Evolutionary conservation across 1,140 invertebrate genomes (phyloP).

Genomic region (Magallana gigas): DNA sequence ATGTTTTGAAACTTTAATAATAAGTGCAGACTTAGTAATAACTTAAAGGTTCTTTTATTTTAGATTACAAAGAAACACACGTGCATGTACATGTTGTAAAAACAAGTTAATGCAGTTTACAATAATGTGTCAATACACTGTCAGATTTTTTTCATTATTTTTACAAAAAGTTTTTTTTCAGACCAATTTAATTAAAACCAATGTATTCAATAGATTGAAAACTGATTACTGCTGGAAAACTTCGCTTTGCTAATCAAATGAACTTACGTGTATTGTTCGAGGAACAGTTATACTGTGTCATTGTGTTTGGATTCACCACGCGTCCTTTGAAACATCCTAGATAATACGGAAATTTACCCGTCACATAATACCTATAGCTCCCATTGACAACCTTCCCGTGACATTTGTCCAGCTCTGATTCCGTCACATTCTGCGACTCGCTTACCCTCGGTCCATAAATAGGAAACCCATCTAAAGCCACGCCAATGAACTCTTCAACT

Average conservation of each 20-base stretch:
- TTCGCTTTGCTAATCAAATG: background rate
- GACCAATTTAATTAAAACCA: too few species aligned
- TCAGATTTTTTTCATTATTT: too few species aligned
- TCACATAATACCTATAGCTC: conserved; percentile 49
- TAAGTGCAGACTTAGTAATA: too few species aligned
- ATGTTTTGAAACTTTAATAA: too few species aligned
- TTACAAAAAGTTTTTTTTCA: too few species aligned
- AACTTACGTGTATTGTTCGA: background rate
- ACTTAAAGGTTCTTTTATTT: too few species aligned
- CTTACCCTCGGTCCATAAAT: conserved; percentile 50
- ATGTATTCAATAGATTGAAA: too few species aligned
- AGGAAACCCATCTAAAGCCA: conserved; percentile 52
- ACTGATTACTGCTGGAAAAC: too few species aligned
- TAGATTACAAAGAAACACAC: too few species aligned
- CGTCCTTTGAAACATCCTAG: conserved; percentile 38
- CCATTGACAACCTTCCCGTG: conserved; percentile 49
- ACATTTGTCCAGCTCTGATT: conserved; percentile 49
- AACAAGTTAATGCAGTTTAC: background rate
- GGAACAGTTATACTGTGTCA: conserved; percentile 7
- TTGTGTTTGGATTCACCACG: background rate
- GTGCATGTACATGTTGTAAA: background rate
- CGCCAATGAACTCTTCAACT: conserved; percentile 53
- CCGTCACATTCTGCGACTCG: conserved; percentile 22
- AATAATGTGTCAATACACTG: background rate
- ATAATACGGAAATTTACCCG: conserved; percentile 46